Evolutionary conservation across 2,797 vertebrate genomes (phyloP), one percentile per base, ranked within the genome.

Genomic region (Garrulus glandarius): DNA sequence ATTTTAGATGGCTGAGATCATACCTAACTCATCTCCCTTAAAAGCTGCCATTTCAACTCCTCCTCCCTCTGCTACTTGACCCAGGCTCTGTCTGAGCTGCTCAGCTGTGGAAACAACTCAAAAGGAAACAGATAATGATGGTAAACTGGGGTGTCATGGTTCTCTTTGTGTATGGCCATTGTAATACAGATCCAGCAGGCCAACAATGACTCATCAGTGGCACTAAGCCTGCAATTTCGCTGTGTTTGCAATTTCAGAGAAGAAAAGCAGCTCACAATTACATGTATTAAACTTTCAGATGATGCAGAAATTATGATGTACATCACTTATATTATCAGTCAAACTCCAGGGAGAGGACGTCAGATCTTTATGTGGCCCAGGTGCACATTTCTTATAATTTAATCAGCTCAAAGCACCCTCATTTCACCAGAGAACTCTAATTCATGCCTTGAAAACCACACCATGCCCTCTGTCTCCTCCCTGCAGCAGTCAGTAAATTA

Each of bases 371-470:
- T 96, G 90, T 57, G 17, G 93, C 94, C 94, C 96, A 97, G 95
- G 95, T 95, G 95, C 92, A 85, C 68, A 59, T 86, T 93, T 95
- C 90, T 94, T 93, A 81, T 92, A 84, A 89, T 95, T 96, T 96
- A 96, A 97, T 96, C 88, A 97, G 70, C 67, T 93, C 36, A 89
- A 89, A 93, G 71, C 64, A 44, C 39, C 92, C 91, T 83, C 65
- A 76, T 96, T 94, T 93, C 69, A 82, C 59, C 46, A 93, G 41
- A 94, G 84, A 72, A 82, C 67, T 95, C 41, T 89, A 96, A 97
- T 96, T 96, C 39, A 49, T 91, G 67, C 84, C 89, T 59, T 92
- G 89, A 60, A 97, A 97, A 95, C 84, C 53, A 75, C 84, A 53
- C 71, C 27, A 6, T 96, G 70, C 87, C 94, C 85, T 82, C 46